Conservation (phyloP, 2,888 invertebrate species). For the Stenoptilia bipunctidactyla region DNA sequence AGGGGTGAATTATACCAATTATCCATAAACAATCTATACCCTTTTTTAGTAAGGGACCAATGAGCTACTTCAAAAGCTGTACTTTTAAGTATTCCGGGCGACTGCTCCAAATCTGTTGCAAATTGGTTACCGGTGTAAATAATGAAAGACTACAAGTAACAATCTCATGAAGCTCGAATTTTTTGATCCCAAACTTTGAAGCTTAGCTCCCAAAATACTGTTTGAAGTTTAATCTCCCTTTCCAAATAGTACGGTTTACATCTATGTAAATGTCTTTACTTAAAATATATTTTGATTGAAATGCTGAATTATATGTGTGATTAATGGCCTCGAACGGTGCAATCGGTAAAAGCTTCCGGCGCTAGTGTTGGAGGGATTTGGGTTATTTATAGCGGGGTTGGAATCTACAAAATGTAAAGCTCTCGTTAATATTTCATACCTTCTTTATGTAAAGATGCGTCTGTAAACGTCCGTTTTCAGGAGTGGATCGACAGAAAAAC, state of each 20-base stretch:
- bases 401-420: constrained; percentile 8
- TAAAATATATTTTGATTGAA: constrained; percentile 6
- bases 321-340: constrained; percentile 6
- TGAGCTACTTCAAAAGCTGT: not conserved
- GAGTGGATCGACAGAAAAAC: constrained; percentile 6
- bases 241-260: constrained; percentile 14
- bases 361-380: constrained; percentile 1
- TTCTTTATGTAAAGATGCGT: constrained; percentile 5
- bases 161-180: constrained; percentile 18
- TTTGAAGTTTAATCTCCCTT: constrained; percentile 9
- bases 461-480: constrained; percentile 9
- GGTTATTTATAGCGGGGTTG: not conserved
- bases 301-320: constrained; percentile 8
- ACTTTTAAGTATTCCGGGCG: not conserved
- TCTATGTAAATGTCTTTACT: constrained; percentile 13
- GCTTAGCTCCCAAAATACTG: constrained; percentile 14
- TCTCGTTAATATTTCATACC: constrained; percentile 6
- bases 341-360: constrained; percentile 1
- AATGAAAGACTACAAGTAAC: constrained; percentile 12
- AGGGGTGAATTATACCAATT: constrained; percentile 16
- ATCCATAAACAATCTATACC: constrained; percentile 17
- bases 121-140: constrained; percentile 5
- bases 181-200: constrained; percentile 16
- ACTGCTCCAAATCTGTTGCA: constrained; percentile 1
- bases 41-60: constrained; percentile 10